phyloP scores from a whole-genome alignment of 2,113 vertebrate genomes.

The Ahaetulla prasina region DNA sequence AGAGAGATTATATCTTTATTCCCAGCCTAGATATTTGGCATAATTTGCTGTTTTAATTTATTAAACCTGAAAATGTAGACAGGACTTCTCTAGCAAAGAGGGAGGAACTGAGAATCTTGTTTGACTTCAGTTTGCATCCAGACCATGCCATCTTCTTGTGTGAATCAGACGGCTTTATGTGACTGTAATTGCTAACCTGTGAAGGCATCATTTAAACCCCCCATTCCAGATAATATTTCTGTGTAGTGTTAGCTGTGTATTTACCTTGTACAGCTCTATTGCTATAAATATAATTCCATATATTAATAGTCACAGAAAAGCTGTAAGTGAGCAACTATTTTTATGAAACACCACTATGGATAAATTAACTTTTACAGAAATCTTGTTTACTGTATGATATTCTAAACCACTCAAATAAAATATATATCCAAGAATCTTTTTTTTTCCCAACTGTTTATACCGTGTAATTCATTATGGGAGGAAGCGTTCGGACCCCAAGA shows the following conservation, averaged over 20 bases:
- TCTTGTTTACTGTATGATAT: slow-evolving; percentile 99
- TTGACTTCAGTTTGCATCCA: slow-evolving; percentile 81
- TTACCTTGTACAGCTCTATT: slow-evolving; percentile 96
- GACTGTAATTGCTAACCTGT: slow-evolving; percentile 83
- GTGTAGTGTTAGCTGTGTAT: slow-evolving; percentile 96
- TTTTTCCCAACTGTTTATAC: slow-evolving; percentile 64
- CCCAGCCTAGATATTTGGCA: slow-evolving; percentile 69
- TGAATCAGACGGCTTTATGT: slow-evolving; percentile 82
- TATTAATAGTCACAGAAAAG: slow-evolving; percentile 97
- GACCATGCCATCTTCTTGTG: slow-evolving; percentile 79
- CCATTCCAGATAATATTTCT: slow-evolving; percentile 88
- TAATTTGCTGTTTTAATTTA: slow-evolving; percentile 74
- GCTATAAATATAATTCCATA: slow-evolving; percentile 97
- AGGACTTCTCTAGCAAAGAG: slow-evolving; percentile 71
- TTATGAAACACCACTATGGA: slow-evolving; percentile 99
- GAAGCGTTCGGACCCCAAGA: not conserved
- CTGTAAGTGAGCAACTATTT: slow-evolving; percentile 99
- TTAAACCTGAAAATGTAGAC: slow-evolving; percentile 74
- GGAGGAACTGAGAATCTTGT: slow-evolving; percentile 66
- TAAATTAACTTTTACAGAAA: slow-evolving; percentile 99
- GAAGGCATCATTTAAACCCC: slow-evolving; percentile 84
- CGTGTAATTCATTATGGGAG: slow-evolving; percentile 35
- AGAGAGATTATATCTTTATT: slow-evolving; percentile 65
- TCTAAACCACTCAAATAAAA: slow-evolving; percentile 99
- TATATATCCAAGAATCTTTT: slow-evolving; percentile 86